Evolutionary conservation across 2,888 invertebrate genomes (phyloP), one percentile per base, ranked within the genome.

Genomic region (Prostheceraeus crozeri): DNA sequence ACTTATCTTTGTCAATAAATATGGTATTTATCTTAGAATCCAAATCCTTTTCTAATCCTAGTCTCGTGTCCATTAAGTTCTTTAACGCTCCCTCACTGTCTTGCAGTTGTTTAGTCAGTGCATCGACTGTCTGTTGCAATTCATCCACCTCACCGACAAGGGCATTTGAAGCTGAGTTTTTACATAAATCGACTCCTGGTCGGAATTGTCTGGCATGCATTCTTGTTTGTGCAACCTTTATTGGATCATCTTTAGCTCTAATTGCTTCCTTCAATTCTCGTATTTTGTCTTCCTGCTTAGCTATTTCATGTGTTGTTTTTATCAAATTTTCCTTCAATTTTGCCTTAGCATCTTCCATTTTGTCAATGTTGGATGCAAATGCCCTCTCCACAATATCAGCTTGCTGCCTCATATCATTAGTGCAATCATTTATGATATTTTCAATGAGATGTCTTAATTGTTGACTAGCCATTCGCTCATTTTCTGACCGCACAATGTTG

Each of bases 201-300:
- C 90, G 80, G 72, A 80, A 80, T 46, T 83, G 81, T 64, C 89
- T 81, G 72, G 85, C 85, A 69, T 87, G 83, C 61, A 90, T 80
- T 62, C 89, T 82, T 0, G 89, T 88, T 75, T 90, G 89, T 1
- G 86, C 87, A 40, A 87, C 82, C 74, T 89, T 89, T 83, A 89
- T 84, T 1, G 86, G 84, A n/a, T 83, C 81, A 71, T 89, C 87
- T 77, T 88, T 83, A 69, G 84, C 83, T 61, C 83, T 80, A 8
- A 88, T 79, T 0, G 84, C 82, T 40, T 79, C 78, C 66, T 84
- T 82, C 33, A 89, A 76, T 65, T 83, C 80, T 3, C 81, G 82
- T 61, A 88, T 85, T 55, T 87, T 79, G 31, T 76, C 80, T 75
- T 91, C 90, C 56, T 85, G 84, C 59, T 85, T 84, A 0, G 85